Percentiles rank a stretch among this genome's conserved stretches.
phyloP scores from a whole-genome alignment of 2,113 vertebrate genomes.

The Colossoma macropomum region DNA sequence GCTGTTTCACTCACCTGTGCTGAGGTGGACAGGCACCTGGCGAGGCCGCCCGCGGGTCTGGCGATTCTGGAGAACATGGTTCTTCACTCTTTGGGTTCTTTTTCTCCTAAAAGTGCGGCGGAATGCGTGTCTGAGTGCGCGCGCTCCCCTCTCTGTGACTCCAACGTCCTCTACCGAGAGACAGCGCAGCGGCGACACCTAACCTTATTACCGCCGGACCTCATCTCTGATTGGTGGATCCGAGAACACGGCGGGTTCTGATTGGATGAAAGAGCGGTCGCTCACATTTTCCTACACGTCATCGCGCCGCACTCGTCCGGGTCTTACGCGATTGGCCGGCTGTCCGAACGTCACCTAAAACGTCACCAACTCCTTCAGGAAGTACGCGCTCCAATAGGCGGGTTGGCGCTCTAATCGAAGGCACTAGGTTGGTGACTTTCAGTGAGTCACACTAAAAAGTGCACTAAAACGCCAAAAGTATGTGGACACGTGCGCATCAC shows the following conservation, averaged over 20 bases:
- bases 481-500: too few relatives aligned
- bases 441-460: too few relatives aligned
- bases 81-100: neutral
- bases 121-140: neutral
- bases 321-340: neutral
- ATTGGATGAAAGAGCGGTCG: constrained; percentile 42
- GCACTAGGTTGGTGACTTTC: too few relatives aligned
- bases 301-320: constrained; percentile 25
- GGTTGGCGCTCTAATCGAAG: neutral
- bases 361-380: neutral
- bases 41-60: constrained; percentile 70
- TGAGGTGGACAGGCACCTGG: constrained; percentile 72
- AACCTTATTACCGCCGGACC: neutral
- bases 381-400: neutral
- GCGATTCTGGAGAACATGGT: constrained; percentile 76
- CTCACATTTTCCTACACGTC: neutral
- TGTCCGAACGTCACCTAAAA: neutral
- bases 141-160: constrained; percentile 54
- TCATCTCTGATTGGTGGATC: constrained; percentile 48
- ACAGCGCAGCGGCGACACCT: neutral
- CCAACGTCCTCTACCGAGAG: constrained; percentile 63
- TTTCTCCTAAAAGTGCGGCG: neutral
- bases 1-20: constrained; percentile 55
- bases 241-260: neutral
- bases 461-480: too few relatives aligned